phyloP scores from a whole-genome alignment of 1,140 invertebrate genomes.

The Protaetia brevitarsis region DNA sequence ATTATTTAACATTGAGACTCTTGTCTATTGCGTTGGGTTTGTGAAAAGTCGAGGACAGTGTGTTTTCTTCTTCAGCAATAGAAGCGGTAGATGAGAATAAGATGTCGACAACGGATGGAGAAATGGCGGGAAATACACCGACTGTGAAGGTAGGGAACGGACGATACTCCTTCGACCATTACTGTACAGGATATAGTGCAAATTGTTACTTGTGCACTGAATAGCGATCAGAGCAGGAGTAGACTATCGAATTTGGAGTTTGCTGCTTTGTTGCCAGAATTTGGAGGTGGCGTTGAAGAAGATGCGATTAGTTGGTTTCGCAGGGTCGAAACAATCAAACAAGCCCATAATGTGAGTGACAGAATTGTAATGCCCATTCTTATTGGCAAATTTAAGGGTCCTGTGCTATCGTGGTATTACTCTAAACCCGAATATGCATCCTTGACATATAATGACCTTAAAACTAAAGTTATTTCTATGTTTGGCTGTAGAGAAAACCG shows the following conservation, averaged over 20 bases:
- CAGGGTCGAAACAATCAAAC: neutral
- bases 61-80: too few species aligned
- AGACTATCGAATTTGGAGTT: neutral
- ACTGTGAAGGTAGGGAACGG: too few species aligned
- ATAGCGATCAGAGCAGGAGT: too few species aligned
- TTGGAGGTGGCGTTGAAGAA: neutral
- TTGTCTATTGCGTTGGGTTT: too few species aligned
- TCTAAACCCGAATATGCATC: slow-evolving; percentile 9
- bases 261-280: neutral
- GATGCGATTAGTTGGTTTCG: neutral
- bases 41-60: too few species aligned
- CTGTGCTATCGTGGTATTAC: neutral
- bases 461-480: slow-evolving; percentile 3
- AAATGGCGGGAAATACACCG: too few species aligned
- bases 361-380: neutral
- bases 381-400: neutral
- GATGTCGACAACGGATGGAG: too few species aligned
- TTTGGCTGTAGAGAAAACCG: slow-evolving; percentile 23
- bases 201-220: too few species aligned
- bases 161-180: too few species aligned
- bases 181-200: too few species aligned
- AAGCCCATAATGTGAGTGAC: neutral
- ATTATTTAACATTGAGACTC: too few species aligned
- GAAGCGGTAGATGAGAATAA: too few species aligned
- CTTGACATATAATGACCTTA: slow-evolving; percentile 7